A percentile compares a stretch with the other conserved stretches of the same genome.
phyloP scores from a whole-genome alignment of 2,113 vertebrate species.

The Euleptes europaea region DNA sequence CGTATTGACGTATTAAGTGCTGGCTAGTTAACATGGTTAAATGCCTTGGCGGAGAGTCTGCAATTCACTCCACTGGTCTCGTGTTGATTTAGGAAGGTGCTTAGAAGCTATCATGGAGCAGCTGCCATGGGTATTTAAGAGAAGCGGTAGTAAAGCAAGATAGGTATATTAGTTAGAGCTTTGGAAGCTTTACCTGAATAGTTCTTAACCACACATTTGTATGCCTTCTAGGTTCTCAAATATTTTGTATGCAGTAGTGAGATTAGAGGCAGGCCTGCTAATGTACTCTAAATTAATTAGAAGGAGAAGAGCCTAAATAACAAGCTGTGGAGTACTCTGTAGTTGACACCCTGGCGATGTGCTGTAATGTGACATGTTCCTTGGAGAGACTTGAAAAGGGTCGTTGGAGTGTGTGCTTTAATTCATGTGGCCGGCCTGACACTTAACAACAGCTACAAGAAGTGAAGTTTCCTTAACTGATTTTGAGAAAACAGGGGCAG shows the following conservation, averaged over 20 bases:
- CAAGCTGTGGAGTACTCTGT: neutral
- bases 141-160: neutral
- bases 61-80: neutral
- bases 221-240: slow-evolving; percentile 14
- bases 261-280: slow-evolving; percentile 22
- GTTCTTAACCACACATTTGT: neutral
- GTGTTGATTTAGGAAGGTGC: neutral
- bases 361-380: neutral
- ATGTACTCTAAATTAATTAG: slow-evolving; percentile 23
- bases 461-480: slow-evolving; percentile 12
- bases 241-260: neutral
- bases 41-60: neutral
- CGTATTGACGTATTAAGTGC: neutral
- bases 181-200: slow-evolving; percentile 7
- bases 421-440: slow-evolving; percentile 48
- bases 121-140: neutral
- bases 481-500: slow-evolving; percentile 19
- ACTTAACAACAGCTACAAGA: slow-evolving; percentile 24
- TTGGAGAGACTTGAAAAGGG: slow-evolving; percentile 49
- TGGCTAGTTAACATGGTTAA: neutral
- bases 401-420: slow-evolving; percentile 63
- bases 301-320: slow-evolving; percentile 5
- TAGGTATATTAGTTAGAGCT: neutral
- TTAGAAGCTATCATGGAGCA: neutral
- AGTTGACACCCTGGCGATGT: neutral